Percentiles rank a stretch among this genome's conserved stretches.
Conservation (phyloP, 2,888 invertebrate genomes). For the Macaria liturata region DNA sequence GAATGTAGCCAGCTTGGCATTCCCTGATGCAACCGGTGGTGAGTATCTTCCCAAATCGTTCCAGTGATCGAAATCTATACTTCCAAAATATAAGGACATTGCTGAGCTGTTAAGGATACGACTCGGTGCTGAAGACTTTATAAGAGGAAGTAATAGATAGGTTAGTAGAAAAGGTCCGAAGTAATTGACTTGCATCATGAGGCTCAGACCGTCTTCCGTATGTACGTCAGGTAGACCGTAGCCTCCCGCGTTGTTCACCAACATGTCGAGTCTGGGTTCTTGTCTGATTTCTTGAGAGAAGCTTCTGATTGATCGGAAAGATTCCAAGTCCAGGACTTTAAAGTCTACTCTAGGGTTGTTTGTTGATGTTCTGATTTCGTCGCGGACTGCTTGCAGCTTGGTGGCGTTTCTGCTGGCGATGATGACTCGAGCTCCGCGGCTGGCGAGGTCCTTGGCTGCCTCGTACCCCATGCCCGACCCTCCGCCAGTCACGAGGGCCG, state of each 20-base stretch:
- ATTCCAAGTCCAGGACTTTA: conserved; percentile 76
- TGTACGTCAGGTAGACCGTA: conserved; percentile 62
- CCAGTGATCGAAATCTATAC: conserved; percentile 67
- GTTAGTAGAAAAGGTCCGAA: conserved; percentile 90
- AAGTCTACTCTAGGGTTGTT: conserved; percentile 87
- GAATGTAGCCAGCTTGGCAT: conserved; percentile 84
- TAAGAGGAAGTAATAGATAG: conserved; percentile 81
- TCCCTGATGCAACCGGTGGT: conserved; percentile 51
- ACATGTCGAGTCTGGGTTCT: conserved; percentile 80
- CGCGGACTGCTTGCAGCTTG: conserved; percentile 86
- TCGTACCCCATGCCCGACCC: conserved; percentile 92
- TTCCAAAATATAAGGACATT: conserved; percentile 76
- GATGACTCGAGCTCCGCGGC: conserved; percentile 85
- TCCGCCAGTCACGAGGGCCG: conserved; percentile 89
- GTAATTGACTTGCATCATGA: conserved; percentile 87
- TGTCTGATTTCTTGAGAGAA: conserved; percentile 85
- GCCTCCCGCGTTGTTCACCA: conserved; percentile 86
- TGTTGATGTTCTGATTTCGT: conserved; percentile 87
- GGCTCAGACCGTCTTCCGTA: conserved; percentile 86
- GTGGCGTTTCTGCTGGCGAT: conserved; percentile 86
- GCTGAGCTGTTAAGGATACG: conserved; percentile 86
- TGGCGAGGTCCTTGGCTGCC: conserved; percentile 87
- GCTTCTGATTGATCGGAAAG: conserved; percentile 75
- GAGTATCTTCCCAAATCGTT: conserved; percentile 62
- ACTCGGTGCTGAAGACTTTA: conserved; percentile 82